Evolutionary conservation across 1,140 invertebrate species (phyloP), one percentile per base, ranked within the genome.

Genomic region (Varroa destructor): DNA sequence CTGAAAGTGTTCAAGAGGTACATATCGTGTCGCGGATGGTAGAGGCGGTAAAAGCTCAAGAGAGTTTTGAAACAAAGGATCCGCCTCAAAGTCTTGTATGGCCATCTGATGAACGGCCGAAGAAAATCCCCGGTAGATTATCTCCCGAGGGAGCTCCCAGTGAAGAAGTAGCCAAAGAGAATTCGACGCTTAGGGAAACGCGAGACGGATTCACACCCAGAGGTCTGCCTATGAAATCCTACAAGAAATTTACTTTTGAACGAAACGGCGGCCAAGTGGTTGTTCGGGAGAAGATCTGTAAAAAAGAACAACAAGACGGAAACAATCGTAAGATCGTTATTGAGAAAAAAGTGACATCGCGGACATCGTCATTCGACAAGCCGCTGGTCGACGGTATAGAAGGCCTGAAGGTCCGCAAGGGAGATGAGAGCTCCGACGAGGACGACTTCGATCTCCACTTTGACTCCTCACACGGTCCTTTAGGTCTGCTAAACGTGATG

Each of bases 201-300:
- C 40, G 46, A 12, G 61, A 67, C 10, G 46, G 46, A 2, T 25
- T 8, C 12, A 37, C 46, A 14, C 61, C 61, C 10, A 12, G 61
- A 67, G 61, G 61, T 14, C 61, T 67, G 14, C 61, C 61, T 12
- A 67, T 67, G 61, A 67, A 67, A 40, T 67, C 61, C 4, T 67
- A 67, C 61, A 67, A 67, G 36, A 67, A 67, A 37, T 67, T 67
- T 37, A 67, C 61, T n/a, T 67, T 67, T 37, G 61, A 67, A 37
- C 1, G 61, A 12, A 67, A 67, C 37, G 61, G 61, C 8, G 61
- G 61, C 37, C 61, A 67, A 37, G 61, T 67, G 2, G 61, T 67
- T 40, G 61, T 67, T 40, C 61, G 61, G 36, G 61, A 67, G 36
- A 67, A 67, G 61, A 67, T 67, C 40, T 67, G 61, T 40, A 40